Conservation (phyloP, 2,797 vertebrate genomes). For the Manis javanica region DNA sequence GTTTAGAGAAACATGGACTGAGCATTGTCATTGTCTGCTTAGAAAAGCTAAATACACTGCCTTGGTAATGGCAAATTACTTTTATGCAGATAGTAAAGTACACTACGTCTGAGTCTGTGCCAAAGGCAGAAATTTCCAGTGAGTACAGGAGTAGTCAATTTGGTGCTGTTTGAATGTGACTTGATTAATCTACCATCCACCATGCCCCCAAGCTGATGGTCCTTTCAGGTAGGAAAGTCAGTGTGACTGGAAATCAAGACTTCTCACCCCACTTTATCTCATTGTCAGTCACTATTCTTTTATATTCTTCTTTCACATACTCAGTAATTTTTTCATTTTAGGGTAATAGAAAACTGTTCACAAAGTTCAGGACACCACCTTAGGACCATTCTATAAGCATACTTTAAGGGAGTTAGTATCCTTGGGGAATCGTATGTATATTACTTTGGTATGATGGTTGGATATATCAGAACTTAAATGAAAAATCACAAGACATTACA, state of each 20-base stretch:
- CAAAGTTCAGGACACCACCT: not conserved
- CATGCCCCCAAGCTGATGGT: not conserved
- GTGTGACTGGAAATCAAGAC: not conserved
- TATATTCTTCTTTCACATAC: not conserved
- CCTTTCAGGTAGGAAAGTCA: not conserved
- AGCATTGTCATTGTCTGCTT: slow-evolving; percentile 36
- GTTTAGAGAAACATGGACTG: not conserved
- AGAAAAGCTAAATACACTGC: slow-evolving; percentile 15
- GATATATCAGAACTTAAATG: not conserved
- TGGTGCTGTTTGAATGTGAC: not conserved
- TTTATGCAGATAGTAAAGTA: slow-evolving; percentile 11
- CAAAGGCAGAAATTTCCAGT: not conserved
- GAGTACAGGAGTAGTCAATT: not conserved
- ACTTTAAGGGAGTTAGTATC: not conserved
- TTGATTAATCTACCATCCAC: not conserved
- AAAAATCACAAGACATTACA: not conserved
- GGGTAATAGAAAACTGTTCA: not conserved
- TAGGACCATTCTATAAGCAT: not conserved
- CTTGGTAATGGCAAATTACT: slow-evolving; percentile 6
- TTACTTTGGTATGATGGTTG: not conserved
- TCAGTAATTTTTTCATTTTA: not conserved
- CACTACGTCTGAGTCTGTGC: not conserved
- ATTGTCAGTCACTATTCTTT: not conserved
- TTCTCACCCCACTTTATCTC: not conserved
- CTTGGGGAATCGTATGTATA: not conserved